Evolutionary conservation across 2,888 invertebrate species (phyloP), one percentile per base, ranked within the genome.

Genomic region (Zaprionus bogoriensis): DNA sequence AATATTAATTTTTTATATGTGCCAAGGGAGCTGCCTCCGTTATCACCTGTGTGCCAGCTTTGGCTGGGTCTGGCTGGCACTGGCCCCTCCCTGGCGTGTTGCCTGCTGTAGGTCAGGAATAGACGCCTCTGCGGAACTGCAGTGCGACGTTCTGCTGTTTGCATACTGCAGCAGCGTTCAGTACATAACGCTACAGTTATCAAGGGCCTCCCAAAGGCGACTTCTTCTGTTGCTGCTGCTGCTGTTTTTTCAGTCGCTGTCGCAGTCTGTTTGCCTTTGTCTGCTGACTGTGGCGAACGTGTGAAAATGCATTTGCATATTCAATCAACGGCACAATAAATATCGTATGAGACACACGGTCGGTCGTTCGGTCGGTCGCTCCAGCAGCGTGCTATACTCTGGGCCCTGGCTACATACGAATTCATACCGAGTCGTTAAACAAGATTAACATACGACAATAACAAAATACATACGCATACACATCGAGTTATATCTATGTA

Each of bases 281-380:
- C 74, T 55, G 71, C 57, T 64, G 72, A 62, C 63, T 55, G 58
- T 22, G 42, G 61, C 66, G 71, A 75, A 88, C 82, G 89, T 89
- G 89, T 89, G 89, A 89, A 89, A 89, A 82, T 78, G 77, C 87
- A 89, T 89, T 89, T 89, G 88, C 89, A 89, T 89, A 87, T 88
- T 89, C 82, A 89, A 89, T 89, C 78, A 88, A 80, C 85, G 76
- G 66, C 79, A 88, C 85, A 82, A 82, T 82, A 84, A 82, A 84
- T 84, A 68, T 47, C 30, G 42, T 23, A 44, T 42, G 25, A 14
- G 22, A 36, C 52, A n/a, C n/a, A n/a, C n/a, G n/a, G n/a, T n/a
- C n/a, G n/a, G n/a, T n/a, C n/a, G n/a, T n/a, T n/a, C n/a, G n/a
- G n/a, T n/a, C n/a, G n/a, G n/a, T n/a, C n/a, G n/a, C n/a, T n/a